A percentile compares a stretch with the other conserved stretches of the same genome.
Evolutionary conservation across 1,140 invertebrate species (phyloP).

Genomic region (Holotrichia oblita): DNA sequence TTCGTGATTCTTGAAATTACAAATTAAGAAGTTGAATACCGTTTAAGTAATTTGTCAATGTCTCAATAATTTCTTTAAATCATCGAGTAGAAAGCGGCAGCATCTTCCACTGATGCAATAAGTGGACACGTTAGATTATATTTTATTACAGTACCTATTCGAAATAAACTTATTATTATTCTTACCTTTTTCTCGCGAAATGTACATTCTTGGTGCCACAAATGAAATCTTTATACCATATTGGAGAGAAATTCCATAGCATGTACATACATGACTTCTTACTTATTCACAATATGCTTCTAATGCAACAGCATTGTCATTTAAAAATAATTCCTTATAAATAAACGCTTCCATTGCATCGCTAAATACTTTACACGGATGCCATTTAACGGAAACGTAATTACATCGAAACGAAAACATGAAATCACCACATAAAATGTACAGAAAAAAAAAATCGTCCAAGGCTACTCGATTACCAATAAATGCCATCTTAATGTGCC

Average conservation of each 20-base stretch:
- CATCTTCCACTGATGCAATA: no score
- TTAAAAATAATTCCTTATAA: slow-evolving; percentile 18
- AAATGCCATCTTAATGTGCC: slow-evolving; percentile 20
- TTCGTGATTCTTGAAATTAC: no score
- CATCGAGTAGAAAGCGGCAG: no score
- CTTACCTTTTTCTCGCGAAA: no score
- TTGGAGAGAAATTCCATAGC: not conserved
- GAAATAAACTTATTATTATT: no score
- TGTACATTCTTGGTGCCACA: no score
- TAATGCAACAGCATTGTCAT: slow-evolving; percentile 12
- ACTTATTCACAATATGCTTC: not conserved
- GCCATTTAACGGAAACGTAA: slow-evolving; percentile 20
- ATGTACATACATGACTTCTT: no score
- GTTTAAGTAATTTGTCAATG: no score
- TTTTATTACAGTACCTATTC: no score
- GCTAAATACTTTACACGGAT: slow-evolving; percentile 7
- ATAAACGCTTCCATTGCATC: slow-evolving; percentile 16
- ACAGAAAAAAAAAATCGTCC: slow-evolving; percentile 9
- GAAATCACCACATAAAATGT: not conserved
- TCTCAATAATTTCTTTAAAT: no score
- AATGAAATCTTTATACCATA: not conserved
- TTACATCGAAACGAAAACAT: slow-evolving; percentile 12
- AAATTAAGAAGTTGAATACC: no score
- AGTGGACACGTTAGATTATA: no score
- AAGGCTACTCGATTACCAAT: slow-evolving; percentile 6